phyloP scores from a whole-genome alignment of 2,888 invertebrate genomes.

The Heliothis peltigera region DNA sequence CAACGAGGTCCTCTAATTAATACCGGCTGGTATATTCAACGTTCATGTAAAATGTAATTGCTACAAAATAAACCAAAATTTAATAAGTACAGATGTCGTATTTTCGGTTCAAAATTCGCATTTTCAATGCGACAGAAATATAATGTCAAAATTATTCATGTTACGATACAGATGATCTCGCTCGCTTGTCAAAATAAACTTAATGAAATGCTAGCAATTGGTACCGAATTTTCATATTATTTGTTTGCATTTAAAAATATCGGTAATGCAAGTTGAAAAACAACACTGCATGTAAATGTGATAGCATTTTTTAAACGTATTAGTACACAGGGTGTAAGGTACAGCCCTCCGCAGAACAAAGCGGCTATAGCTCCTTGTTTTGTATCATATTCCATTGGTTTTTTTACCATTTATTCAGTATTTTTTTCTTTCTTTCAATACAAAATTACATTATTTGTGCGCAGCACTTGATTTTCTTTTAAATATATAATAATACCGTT shows the following conservation, averaged over 20 bases:
- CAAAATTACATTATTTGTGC: too few species aligned
- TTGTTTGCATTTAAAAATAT: not conserved
- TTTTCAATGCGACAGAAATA: not conserved
- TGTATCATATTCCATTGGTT: too few species aligned
- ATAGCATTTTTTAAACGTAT: not conserved
- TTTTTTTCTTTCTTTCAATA: too few species aligned
- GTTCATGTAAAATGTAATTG: not conserved
- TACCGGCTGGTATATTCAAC: not conserved
- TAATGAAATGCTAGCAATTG: conserved; percentile 1
- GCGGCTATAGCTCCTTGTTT: too few species aligned
- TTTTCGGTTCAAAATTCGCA: conserved; percentile 1
- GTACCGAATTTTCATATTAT: not conserved
- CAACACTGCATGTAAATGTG: not conserved
- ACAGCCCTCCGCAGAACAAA: too few species aligned
- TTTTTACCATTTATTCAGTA: too few species aligned
- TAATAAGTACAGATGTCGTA: not conserved
- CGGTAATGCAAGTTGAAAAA: not conserved
- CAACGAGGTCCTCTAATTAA: not conserved
- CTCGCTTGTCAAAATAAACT: conserved; percentile 1
- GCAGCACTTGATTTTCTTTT: too few species aligned
- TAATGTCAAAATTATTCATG: conserved; percentile 2
- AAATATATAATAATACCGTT: too few species aligned
- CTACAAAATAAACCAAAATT: not conserved
- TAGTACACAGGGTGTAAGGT: too few species aligned
- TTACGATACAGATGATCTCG: conserved; percentile 21